phyloP scores from a whole-genome alignment of 2,888 invertebrate genomes.

The Leuctra nigra region DNA sequence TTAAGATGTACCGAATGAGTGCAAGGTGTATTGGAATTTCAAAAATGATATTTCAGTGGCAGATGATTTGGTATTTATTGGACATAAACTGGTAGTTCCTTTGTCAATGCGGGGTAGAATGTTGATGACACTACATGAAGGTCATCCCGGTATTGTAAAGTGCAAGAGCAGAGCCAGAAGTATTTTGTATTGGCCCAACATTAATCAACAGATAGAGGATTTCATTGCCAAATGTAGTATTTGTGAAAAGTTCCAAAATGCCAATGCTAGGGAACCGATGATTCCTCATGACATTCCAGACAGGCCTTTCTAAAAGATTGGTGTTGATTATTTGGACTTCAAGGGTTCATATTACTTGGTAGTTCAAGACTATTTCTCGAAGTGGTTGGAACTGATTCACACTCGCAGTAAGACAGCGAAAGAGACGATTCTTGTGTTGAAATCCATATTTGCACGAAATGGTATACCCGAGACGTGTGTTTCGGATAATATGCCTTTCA shows the following conservation, averaged over 20 bases:
- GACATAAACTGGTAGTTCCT: constrained; percentile 2
- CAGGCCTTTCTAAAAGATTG: constrained; percentile 33
- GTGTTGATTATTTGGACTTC: constrained; percentile 33
- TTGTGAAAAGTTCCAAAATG: constrained; percentile 2
- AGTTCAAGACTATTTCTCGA: constrained; percentile 31
- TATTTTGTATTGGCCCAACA: constrained; percentile 14
- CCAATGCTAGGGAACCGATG: constrained; percentile 30
- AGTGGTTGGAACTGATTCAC: constrained; percentile 31
- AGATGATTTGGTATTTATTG: constrained; percentile 7
- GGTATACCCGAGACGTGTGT: constrained; percentile 28
- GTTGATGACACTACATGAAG: constrained; percentile 14
- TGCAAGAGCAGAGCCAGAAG: constrained; percentile 5
- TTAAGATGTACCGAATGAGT: neutral
- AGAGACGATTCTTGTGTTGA: constrained; percentile 27
- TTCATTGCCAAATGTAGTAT: constrained; percentile 2
- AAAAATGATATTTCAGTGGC: neutral
- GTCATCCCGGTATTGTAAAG: constrained; percentile 13
- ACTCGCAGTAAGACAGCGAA: constrained; percentile 15
- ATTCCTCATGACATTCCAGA: constrained; percentile 31
- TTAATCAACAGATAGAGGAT: constrained; percentile 1
- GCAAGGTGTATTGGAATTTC: neutral
- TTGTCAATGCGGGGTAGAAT: neutral
- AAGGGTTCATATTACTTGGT: constrained; percentile 29
- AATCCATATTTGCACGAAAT: constrained; percentile 28
- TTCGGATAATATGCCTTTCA: constrained; percentile 32